These are phyloP conservation scores for Zosterops pallidus DNA, from an alignment of 2,113 vertebrate species.

Conservation along the genomic window DNA sequence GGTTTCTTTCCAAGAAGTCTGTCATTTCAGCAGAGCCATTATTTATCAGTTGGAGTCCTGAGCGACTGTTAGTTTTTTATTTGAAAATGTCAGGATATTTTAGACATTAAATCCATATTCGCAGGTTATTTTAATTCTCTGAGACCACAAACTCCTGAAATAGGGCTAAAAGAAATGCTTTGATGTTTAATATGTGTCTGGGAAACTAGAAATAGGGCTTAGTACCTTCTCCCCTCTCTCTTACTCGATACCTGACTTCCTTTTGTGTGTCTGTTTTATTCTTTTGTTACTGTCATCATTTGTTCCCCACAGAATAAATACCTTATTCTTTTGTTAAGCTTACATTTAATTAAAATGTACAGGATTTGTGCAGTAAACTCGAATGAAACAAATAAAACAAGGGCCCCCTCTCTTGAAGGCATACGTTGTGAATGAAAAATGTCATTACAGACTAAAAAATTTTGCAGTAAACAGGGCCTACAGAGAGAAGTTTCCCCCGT, in stretches of 20 bases:
- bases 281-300: conserved; percentile 68
- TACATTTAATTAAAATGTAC: conserved; percentile 90
- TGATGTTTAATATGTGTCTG: conserved; percentile 55
- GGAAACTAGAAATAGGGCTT: conserved; percentile 18
- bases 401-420: conserved; percentile 85
- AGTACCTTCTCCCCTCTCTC: conserved; percentile 36
- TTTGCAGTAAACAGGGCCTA: conserved; percentile 86
- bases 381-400: conserved; percentile 88
- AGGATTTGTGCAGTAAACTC: conserved; percentile 83
- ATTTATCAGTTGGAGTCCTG: conserved; percentile 70
- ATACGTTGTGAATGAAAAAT: conserved; percentile 89
- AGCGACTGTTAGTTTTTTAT: conserved; percentile 54
- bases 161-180: conserved; percentile 56
- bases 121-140: conserved; percentile 63
- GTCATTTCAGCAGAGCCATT: conserved; percentile 68
- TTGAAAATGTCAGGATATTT: conserved; percentile 67
- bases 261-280: conserved; percentile 48
- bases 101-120: conserved; percentile 66
- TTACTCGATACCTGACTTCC: conserved; percentile 60
- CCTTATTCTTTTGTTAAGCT: conserved; percentile 85
- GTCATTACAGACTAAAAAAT: conserved; percentile 86
- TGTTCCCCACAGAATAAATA: conserved; percentile 76
- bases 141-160: conserved; percentile 59
- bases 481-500: conserved; percentile 86
- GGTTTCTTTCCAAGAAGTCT: conserved; percentile 72